Base-by-base conservation (phyloP, 2,797 vertebrate species). In the Phataginus tetradactyla region DNA sequence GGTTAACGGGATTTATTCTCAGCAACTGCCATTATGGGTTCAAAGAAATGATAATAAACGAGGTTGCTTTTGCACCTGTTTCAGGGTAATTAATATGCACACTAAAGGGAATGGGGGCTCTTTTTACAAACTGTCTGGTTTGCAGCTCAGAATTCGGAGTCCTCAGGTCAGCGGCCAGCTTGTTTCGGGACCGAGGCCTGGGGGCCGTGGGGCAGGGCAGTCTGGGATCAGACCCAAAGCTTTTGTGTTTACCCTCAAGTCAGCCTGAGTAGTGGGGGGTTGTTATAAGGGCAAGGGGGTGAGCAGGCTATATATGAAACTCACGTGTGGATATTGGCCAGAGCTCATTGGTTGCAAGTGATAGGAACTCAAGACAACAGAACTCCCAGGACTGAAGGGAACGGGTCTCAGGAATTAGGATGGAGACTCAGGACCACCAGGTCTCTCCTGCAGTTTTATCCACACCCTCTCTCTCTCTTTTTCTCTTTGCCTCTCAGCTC, bases 1-100 rank as follows among this genome's bases (percentile, higher is more conserved):
- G 97, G 98, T 98, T 98, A 98, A 97, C 96, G 86, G 97, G 96
- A 98, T 98, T 98, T 98, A 98, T 99, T 97, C 96, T 69, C 96
- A 97, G 96, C 98, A 96, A 98, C 96, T 97, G 85, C 98, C 97
- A 93, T 98, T 98, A 98, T 78, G 72, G 95, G 97, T 98, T 98
- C 5, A 18, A 98, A 98, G 98, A 98, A 98, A 98, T 98, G 98
- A 97, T 98, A 98, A 99, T 97, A 98, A 98, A 98, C 27, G 98
- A 95, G 94, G 98, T 97, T 97, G 97, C 97, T 97, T 98, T 98
- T 98, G 97, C 98, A 98, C 97, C 98, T 99, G 98, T 96, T 98
- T 98, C 96, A 42, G 86, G 49, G 96, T 98, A 98, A 98, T 99
- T 98, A 98, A 97, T 98, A 98, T 90, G 94, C 96, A 75, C 96